phyloP scores from a whole-genome alignment of 2,888 invertebrate genomes.

The Lottia scabra region DNA sequence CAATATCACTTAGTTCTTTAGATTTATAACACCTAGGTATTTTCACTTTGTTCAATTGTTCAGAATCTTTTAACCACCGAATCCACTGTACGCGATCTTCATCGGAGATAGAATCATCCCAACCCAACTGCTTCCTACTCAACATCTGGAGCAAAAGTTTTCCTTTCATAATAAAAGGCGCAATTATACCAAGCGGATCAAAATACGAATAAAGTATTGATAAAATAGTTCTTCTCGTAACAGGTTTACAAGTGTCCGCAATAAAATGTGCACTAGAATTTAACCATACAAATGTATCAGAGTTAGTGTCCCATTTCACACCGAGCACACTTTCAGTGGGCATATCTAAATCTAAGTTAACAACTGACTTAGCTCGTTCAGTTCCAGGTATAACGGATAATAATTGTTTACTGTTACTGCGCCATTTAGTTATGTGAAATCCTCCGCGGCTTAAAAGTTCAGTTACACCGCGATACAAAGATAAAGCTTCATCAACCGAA shows the following conservation, averaged over 20 bases:
- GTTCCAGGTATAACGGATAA: not conserved
- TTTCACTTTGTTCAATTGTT: not conserved
- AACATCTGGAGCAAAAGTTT: slow-evolving; percentile 3
- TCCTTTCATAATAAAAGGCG: slow-evolving; percentile 5
- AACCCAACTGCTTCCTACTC: not conserved
- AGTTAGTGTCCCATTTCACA: slow-evolving; percentile 2
- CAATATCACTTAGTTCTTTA: not conserved
- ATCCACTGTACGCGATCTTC: slow-evolving; percentile 1
- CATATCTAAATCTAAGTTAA: slow-evolving; percentile 8
- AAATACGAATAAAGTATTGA: not conserved
- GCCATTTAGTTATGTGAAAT: not conserved
- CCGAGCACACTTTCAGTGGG: slow-evolving; percentile 4
- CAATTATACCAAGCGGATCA: slow-evolving; percentile 7
- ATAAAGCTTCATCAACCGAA: not conserved
- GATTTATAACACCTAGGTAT: not conserved
- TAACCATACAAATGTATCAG: slow-evolving; percentile 7
- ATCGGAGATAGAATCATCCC: slow-evolving; percentile 10
- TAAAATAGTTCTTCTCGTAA: slow-evolving; percentile 10
- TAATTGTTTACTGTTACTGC: not conserved
- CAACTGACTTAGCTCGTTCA: not conserved
- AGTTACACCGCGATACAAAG: not conserved
- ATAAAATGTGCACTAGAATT: not conserved
- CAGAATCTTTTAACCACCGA: not conserved
- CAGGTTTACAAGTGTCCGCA: not conserved
- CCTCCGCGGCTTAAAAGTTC: not conserved